Base-by-base conservation (phyloP, 2,113 vertebrate genomes). In the Brachyhypopomus occidentalis region DNA sequence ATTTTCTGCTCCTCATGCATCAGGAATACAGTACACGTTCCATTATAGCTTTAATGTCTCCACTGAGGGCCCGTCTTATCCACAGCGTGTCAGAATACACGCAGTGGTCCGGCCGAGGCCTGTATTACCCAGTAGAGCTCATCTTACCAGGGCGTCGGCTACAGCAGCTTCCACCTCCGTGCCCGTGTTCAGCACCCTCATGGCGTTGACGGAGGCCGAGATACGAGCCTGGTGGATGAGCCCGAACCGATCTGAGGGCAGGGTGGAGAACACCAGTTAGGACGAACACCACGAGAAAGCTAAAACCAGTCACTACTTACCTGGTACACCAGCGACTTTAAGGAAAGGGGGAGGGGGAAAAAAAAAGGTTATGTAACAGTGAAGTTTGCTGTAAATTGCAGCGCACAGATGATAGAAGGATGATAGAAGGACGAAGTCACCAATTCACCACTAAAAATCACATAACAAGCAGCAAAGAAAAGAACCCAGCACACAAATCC, bases 141-240 rank as follows among this genome's bases (percentile, higher is more conserved):
- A 38, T 90, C 95, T 95, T 94, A 99, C 98, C 96, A 99, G 90
- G 87, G 97, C 97, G 84, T 99, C 97, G 0, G 98, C 98, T 1
- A 99, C 97, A 0, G 98, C 98, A 12, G 98, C 97, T 86, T 99
- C 98, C 83, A 99, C 94, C 84, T 99, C 98, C 0, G 98, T 98
- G 84, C 97, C 98, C 0, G 97, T 98, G 90, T 97, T 98, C 48
- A 99, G 91, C 58, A 98, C 96, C 84, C 96, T 89, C 97, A 99
- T 97, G 84, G 97, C 96, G 70, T 95, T 98, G 83, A 97, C 94
- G 1, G 97, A 97, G 2, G 96, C 96, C 79, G 97, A 97, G 85
- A 97, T 95, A 79, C 97, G 94, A 74, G 96, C 96, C 88, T 97
- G 95, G 88, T 98, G 97, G 58, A 96, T 92, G 69, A 99, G 92